phyloP scores from a whole-genome alignment of 2,888 invertebrate species.

The Cephus rjabovi region DNA sequence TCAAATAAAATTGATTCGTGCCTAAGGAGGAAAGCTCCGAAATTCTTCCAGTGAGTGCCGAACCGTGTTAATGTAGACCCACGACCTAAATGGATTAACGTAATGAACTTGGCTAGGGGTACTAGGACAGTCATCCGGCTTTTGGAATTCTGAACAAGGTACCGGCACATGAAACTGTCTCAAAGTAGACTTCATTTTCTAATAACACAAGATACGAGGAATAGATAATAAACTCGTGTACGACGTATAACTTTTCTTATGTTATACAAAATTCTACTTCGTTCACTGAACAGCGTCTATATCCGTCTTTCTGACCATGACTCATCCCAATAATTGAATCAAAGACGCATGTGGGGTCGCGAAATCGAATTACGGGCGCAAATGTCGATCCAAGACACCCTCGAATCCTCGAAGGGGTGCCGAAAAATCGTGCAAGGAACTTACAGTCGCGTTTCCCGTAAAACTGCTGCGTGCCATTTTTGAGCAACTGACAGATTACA shows the following conservation, averaged over 20 bases:
- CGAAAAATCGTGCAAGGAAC: background rate
- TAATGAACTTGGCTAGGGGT: slow-evolving; percentile 37
- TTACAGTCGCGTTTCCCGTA: background rate
- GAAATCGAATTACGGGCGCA: slow-evolving; percentile 62
- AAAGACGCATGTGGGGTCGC: slow-evolving; percentile 58
- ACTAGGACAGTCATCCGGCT: slow-evolving; percentile 17
- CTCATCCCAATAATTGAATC: slow-evolving; percentile 59
- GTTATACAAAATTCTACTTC: background rate
- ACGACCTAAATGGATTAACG: slow-evolving; percentile 42
- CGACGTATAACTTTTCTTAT: background rate
- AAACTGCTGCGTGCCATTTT: background rate
- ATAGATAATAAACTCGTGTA: background rate
- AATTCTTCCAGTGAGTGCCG: slow-evolving; percentile 41
- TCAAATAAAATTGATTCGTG: background rate
- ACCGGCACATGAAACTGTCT: slow-evolving; percentile 15
- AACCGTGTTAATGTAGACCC: slow-evolving; percentile 41
- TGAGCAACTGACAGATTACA: background rate
- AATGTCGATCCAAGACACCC: slow-evolving; percentile 63
- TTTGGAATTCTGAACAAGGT: slow-evolving; percentile 29
- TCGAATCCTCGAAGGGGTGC: slow-evolving; percentile 39
- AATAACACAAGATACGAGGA: background rate
- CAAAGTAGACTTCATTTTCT: slow-evolving; percentile 26
- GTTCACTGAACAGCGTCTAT: background rate
- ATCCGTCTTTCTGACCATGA: slow-evolving; percentile 48
- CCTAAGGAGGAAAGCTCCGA: slow-evolving; percentile 4